Base-by-base conservation (phyloP, 2,797 vertebrate genomes). In the Acropternis orthonyx region DNA sequence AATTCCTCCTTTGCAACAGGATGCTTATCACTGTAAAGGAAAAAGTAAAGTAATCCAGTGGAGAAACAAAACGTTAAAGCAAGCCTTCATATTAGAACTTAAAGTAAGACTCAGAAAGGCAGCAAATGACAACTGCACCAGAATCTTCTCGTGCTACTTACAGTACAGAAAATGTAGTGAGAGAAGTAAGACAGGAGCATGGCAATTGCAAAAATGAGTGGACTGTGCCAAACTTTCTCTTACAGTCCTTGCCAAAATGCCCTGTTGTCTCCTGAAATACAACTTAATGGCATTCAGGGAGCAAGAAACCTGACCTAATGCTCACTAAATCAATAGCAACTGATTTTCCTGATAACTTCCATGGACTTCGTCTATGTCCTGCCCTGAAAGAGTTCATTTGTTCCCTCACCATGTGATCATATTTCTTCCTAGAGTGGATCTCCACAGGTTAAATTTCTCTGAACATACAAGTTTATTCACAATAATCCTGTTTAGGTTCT, bases 291-390 rank as follows among this genome's bases (percentile, higher is more conserved):
- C 49, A 92, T 75, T 54, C 65, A 89, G 62, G 43, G 90, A 95
- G 84, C 78, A 95, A 93, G 86, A 78, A 87, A 51, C 32, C 71
- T 92, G 90, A 87, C 89, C 85, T 95, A 95, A 92, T 61, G 85
- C 83, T 90, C 74, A 58, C 74, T 66, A 75, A 96, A 96, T 92
- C 90, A 93, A 96, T 80, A 80, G 36, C 37, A 91, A 85, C 93
- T 85, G 86, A 92, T 93, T 85, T 89, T 92, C 88, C 43, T 14
- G 85, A 43, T 89, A 92, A 93, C 72, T 96, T 83, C 74, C 36
- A 44, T 1, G 14, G 88, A 94, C 90, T 95, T 88, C 1, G 3
- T 87, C 74, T 89, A 19, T 43, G 55, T 69, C 81, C 49, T 93
- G 36, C 77, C 68, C 80, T 82, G 32, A 87, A 93, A 89, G 75